Percentiles rank a stretch among this genome's conserved stretches.
Conservation (phyloP, 2,113 vertebrate genomes). For the Aldabrachelys gigantea region DNA sequence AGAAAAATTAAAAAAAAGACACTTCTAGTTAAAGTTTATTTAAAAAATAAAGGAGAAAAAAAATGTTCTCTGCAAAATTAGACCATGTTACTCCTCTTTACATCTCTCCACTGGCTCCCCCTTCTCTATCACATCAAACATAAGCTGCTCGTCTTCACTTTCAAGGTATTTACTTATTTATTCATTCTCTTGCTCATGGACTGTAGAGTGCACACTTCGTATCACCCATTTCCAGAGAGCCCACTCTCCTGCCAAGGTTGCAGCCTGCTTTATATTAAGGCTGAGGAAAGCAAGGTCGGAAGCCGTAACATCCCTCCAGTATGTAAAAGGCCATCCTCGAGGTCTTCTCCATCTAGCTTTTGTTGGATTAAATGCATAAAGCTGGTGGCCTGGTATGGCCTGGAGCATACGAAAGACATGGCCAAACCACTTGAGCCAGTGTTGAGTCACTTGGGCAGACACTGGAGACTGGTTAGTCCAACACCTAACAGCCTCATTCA, state of each 20-base stretch:
- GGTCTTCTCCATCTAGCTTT: not conserved
- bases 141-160: not conserved
- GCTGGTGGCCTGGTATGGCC: not conserved
- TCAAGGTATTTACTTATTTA: not conserved
- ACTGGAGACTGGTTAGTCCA: not conserved
- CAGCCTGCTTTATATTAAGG: not conserved
- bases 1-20: not conserved
- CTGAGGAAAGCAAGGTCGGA: not conserved
- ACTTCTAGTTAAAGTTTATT: not conserved
- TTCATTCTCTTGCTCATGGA: not conserved
- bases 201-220: not conserved
- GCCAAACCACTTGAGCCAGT: not conserved
- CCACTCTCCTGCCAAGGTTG: not conserved
- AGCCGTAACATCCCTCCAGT: not conserved
- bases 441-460: not conserved
- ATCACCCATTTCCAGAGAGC: not conserved
- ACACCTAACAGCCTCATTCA: not conserved
- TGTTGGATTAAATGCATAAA: not conserved
- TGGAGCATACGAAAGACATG: not conserved
- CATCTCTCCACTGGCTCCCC: not conserved
- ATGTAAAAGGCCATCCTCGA: not conserved
- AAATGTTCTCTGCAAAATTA: not conserved
- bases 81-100: not conserved
- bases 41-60: not conserved
- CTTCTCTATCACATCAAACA: not conserved